Base-by-base conservation (phyloP, 2,888 invertebrate species). In the Orthosia incerta region DNA sequence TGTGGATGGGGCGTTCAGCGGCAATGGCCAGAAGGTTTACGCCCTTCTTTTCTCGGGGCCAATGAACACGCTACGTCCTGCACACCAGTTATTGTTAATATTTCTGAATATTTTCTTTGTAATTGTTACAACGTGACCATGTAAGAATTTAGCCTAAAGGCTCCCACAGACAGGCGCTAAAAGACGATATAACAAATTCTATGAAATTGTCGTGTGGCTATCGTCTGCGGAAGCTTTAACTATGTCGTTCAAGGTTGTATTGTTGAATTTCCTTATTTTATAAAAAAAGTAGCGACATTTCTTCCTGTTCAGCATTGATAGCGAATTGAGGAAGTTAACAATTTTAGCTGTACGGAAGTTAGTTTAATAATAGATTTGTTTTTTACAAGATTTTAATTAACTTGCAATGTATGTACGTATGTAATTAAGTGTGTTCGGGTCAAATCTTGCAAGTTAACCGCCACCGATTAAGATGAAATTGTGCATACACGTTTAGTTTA, bases 311-410 rank as follows among this genome's bases (percentile, higher is more conserved):
- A 51, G 15, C 26, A 45, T 4, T 48, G n/a, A 26, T 63, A 26
- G 16, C 51, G 74, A 26, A 76, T 80, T 26, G 74, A 74, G 76
- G 76, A 76, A 76, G 74, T 80, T 9, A 2, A 0, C 20, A 0
- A 3, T 13, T 61, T n/a, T 23, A 53, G 13, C 9, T 80, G 80
- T 39, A 48, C 76, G 76, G 76, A 76, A 76, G 76, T 50, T 13
- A 1, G 56, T 13, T 51, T 48, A 9, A 18, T 48, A 59, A 7
- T 71, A 13, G n/a, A 23, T 53, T 53, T 53, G 7, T 18, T n/a
- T 56, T 39, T 56, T 50, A n/a, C n/a, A n/a, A n/a, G n/a, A n/a
- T n/a, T n/a, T n/a, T n/a, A n/a, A n/a, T n/a, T n/a, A n/a, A n/a
- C n/a, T n/a, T n/a, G n/a, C n/a, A n/a, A n/a, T n/a, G n/a, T n/a